Evolutionary conservation across 2,113 vertebrate species (phyloP), one percentile per base, ranked within the genome.

Genomic region (Scatophagus argus): DNA sequence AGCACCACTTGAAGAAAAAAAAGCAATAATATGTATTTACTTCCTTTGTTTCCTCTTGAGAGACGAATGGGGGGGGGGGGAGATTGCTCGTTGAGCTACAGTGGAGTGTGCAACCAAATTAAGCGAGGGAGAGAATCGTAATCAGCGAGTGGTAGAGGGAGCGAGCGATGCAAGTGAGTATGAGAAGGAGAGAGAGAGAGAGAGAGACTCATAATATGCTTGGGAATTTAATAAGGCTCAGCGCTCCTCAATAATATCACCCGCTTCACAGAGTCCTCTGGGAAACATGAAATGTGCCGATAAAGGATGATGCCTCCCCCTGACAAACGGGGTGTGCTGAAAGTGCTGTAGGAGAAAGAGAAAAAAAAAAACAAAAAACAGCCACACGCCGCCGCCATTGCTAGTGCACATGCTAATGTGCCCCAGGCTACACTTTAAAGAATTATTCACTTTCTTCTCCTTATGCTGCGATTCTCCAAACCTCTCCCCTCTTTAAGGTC

Each of bases 171-270:
- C 73, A 54, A 84, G 74, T 61, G 81, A 77, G 64, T 67, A 12
- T 10, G 83, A 72, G 83, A 46, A 82, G 88, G 68, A 62, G 86
- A 21, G 71, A 82, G 80, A 66, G 67, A 85, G 88, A 81, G 84
- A 86, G 88, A 85, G 85, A 86, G 85, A 87, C 80, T 91, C 77
- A 91, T 93, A 93, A 94, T 92, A 94, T 93, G 89, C 89, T 89
- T 88, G 91, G 91, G 91, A 94, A 94, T 94, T 95, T 93, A 95
- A 95, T 94, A 95, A 94, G 93, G 90, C 91, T 94, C 91, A 90
- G 89, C 74, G 79, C 84, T 93, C 90, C 88, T 93, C 91, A 92
- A 93, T 95, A 94, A 94, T 94, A 93, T 93, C 84, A 89, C 70
- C 90, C 81, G 82, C 93, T 92, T 91, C 89, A 89, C 92, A 86